Evolutionary conservation across 2,888 invertebrate genomes (phyloP).

Genomic region (Prenolepis imparis): DNA sequence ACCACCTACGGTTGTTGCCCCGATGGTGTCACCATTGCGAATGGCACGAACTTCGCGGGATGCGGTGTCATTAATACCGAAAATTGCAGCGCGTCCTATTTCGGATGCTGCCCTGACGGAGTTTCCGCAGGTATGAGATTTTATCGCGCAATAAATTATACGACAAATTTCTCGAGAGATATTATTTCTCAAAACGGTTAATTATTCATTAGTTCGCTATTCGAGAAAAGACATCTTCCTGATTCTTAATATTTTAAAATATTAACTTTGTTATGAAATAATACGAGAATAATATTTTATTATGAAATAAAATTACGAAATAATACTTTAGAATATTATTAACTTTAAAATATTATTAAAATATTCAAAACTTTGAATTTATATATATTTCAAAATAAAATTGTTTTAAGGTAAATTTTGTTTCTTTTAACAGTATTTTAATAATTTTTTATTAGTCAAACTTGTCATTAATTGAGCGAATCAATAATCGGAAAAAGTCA

Average conservation of each 20-base stretch:
- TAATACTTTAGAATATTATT: background rate
- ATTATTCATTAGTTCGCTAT: background rate
- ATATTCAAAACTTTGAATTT: background rate
- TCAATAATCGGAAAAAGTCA: background rate
- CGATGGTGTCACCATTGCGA: constrained; percentile 89
- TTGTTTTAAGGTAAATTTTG: background rate
- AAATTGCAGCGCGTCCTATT: constrained; percentile 88
- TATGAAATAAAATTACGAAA: background rate
- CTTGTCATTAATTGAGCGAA: background rate
- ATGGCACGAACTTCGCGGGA: constrained; percentile 90
- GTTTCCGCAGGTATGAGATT: constrained; percentile 88
- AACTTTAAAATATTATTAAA: background rate
- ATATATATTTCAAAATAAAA: background rate
- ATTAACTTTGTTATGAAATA: background rate
- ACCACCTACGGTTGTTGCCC: constrained; percentile 92
- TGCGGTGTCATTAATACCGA: constrained; percentile 86
- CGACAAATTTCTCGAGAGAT: background rate
- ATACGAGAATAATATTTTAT: background rate
- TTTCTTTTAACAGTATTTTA: background rate
- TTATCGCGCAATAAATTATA: background rate
- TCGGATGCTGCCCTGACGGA: constrained; percentile 92
- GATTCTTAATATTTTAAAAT: background rate
- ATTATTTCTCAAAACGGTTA: background rate
- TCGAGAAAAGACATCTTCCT: background rate
- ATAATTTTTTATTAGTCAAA: background rate